Evolutionary conservation across 2,888 invertebrate species (phyloP), one percentile per base, ranked within the genome.

Genomic region (Dinocampus coccinellae): DNA sequence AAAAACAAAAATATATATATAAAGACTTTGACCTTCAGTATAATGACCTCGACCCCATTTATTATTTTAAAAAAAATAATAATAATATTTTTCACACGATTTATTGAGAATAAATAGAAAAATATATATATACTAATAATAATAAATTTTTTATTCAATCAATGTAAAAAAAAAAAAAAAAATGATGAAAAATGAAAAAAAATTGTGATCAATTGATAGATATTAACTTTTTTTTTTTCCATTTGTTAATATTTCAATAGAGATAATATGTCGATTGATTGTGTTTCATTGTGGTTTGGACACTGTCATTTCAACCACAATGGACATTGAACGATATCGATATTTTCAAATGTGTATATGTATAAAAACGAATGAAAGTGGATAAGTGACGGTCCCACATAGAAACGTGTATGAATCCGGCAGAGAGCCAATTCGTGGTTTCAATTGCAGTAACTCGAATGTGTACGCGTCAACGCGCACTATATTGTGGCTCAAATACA

Each of bases 371-470:
- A 47, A 66, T n/a, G 52, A n/a, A 39, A 57, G 57, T 57, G 66
- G 55, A 26, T 16, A 47, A 42, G 47, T 47, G 47, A n/a, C n/a
- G n/a, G n/a, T n/a, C n/a, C n/a, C n/a, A n/a, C 39, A 39, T n/a
- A 52, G 61, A 20, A 60, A 66, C 66, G 42, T 33, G 33, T 52
- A 63, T 63, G 34, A 34, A 58, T 63, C n/a, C 55, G 39, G 58
- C 58, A 47, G 68, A 26, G 72, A 36, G 73, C 69, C 73, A 74
- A 74, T 76, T 77, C 69, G 70, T 62, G 72, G 73, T 76, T 76
- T 73, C 72, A 72, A 73, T 73, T 70, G 60, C 63, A 72, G 63
- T n/a, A 26, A 39, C 47, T 47, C 47, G 20, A 47, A 47, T 47
- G 16, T 47, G 47, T 47, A 47, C 16, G 55, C 55, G 71, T 71